These are phyloP conservation scores for Melanocharis versteri DNA, from an alignment of 2,113 vertebrate species.

Conservation along the genomic window DNA sequence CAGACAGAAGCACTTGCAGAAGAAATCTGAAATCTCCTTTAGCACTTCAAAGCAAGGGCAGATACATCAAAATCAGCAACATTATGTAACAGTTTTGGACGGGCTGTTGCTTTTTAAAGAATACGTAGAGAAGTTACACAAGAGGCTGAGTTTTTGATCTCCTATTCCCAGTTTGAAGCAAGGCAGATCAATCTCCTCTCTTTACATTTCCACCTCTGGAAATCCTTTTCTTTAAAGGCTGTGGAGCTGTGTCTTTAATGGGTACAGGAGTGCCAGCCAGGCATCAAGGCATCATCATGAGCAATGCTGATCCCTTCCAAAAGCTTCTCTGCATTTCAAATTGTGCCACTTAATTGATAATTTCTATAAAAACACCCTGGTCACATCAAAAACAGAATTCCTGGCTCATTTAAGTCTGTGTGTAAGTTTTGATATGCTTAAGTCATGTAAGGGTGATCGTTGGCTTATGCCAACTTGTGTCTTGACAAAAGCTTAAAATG, in stretches of 20 bases:
- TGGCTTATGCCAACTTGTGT: not conserved
- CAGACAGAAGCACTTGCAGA: not conserved
- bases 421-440: not conserved
- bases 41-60: not conserved
- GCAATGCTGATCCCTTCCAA: not conserved
- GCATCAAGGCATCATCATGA: not conserved
- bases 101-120: not conserved
- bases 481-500: not conserved
- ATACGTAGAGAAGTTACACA: not conserved
- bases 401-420: not conserved
- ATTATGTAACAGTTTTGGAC: not conserved
- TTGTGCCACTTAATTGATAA: not conserved
- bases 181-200: not conserved
- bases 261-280: not conserved
- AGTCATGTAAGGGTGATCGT: accelerated
- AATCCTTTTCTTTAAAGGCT: not conserved
- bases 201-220: not conserved
- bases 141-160: not conserved
- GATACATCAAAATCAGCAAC: not conserved
- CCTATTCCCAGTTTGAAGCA: not conserved
- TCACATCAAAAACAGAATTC: not conserved
- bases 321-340: not conserved
- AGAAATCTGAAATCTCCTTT: not conserved
- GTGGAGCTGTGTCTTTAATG: not conserved
- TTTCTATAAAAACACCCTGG: not conserved